Conservation (phyloP, 2,113 vertebrate species). For the Pelodiscus sinensis region DNA sequence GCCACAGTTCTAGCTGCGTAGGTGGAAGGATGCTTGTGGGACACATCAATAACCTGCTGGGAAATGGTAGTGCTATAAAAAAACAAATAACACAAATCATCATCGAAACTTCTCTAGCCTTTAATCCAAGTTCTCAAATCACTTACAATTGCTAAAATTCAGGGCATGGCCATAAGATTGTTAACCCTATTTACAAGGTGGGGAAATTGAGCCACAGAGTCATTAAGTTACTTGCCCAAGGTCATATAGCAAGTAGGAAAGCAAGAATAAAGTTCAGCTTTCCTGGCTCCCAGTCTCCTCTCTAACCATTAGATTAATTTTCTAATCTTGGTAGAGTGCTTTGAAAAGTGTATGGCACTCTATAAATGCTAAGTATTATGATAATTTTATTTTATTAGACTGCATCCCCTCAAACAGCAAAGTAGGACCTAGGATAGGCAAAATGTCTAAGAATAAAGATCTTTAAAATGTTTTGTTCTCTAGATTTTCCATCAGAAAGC, state of each 20-base stretch:
- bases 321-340: neutral
- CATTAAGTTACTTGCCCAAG: constrained; percentile 29
- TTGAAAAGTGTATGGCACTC: neutral
- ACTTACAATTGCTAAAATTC: constrained; percentile 42
- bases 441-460: neutral
- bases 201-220: constrained; percentile 34
- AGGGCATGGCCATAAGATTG: constrained; percentile 24
- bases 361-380: neutral
- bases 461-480: neutral
- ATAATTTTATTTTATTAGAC: constrained; percentile 8
- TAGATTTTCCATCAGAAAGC: neutral
- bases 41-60: constrained; percentile 38
- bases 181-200: constrained; percentile 16
- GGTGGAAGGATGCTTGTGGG: constrained; percentile 48
- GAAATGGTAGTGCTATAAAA: constrained; percentile 14
- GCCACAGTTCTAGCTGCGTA: constrained; percentile 56
- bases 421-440: neutral
- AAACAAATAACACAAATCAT: constrained; percentile 46
- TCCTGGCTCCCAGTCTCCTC: constrained; percentile 12
- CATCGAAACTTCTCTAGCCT: neutral
- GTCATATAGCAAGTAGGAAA: constrained; percentile 32
- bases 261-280: neutral
- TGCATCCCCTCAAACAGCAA: neutral
- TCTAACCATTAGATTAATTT: neutral
- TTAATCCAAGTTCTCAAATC: constrained; percentile 26